Evolutionary conservation across 2,113 vertebrate species (phyloP), one percentile per base, ranked within the genome.

Genomic region (Psophia crepitans): DNA sequence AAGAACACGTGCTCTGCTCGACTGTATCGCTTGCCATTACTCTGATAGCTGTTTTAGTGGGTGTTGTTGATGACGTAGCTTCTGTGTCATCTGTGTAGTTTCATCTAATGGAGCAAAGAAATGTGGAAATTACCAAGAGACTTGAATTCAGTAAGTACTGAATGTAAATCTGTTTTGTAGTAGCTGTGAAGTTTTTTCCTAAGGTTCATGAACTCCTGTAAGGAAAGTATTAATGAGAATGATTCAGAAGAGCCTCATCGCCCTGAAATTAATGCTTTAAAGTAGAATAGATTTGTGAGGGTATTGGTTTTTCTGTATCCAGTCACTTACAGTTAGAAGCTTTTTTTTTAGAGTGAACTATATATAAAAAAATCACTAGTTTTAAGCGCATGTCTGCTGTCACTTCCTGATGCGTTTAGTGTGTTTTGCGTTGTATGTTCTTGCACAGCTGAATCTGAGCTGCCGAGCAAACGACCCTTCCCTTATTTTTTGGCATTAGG

Each of bases 191-290:
- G 53, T 53, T 90, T 90, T 86, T 95, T 78, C 83, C 61, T n/a
- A 35, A 92, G 57, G 68, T 92, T 89, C 44, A 14, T 58, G 44
- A 92, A 51, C n/a, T 92, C 74, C 53, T 63, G 63, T 27, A 92
- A 89, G 65, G 74, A 91, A 95, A 65, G 35, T 79, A 15, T 93
- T 93, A 82, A 94, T 60, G 73, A 57, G 73, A 43, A 3, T 77
- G 26, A 54, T 86, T 93, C 41, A 66, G 81, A 86, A 57, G 33
- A 79, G 35, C 46, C 66, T 81, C 43, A 39, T 65, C 49, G 86
- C 46, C 5, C 30, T 44, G 57, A 69, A 82, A 58, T 77, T 2
- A 57, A 11, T 58, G 63, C 66, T 94, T 87, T 71, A 58, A 80
- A 86, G 33, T 49, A n/a, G 70, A 83, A 51, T n/a, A 33, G 32